Conservation (phyloP, 2,888 invertebrate species). For the Himalopsyche anomala region DNA sequence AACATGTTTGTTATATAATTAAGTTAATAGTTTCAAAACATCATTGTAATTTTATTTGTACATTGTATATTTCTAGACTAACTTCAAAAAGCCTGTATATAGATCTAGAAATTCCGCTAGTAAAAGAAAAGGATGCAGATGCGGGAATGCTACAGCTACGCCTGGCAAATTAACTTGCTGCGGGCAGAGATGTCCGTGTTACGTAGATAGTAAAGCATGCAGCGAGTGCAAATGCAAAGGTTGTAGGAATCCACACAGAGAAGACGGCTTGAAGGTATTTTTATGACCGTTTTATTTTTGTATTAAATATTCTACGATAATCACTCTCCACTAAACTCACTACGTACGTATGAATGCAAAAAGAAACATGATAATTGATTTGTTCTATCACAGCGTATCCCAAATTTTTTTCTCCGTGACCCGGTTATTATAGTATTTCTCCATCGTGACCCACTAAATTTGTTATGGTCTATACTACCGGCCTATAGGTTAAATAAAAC, state of each 20-base stretch:
- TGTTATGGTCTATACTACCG: too few species aligned
- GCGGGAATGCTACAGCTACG: slow-evolving; percentile 92
- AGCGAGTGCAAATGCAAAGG: slow-evolving; percentile 94
- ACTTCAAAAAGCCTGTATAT: slow-evolving; percentile 76
- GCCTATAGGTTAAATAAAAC: too few species aligned
- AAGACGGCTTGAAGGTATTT: slow-evolving; percentile 86
- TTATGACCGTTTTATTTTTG: neutral
- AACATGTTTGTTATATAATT: too few species aligned
- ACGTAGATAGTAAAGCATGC: slow-evolving; percentile 93
- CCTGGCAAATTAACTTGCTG: slow-evolving; percentile 95
- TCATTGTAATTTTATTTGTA: neutral
- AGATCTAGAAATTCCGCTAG: slow-evolving; percentile 73
- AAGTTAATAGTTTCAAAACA: neutral
- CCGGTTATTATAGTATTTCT: too few species aligned
- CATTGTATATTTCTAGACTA: slow-evolving; percentile 68
- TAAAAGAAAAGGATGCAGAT: slow-evolving; percentile 88
- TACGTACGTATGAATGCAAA: too few species aligned
- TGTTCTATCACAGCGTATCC: too few species aligned
- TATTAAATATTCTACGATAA: too few species aligned
- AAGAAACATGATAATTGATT: too few species aligned
- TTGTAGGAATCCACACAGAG: slow-evolving; percentile 92
- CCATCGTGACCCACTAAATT: too few species aligned
- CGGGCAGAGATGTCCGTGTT: slow-evolving; percentile 95
- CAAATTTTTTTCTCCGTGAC: too few species aligned
- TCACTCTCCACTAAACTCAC: too few species aligned